These are phyloP conservation scores for Apistogramma diplotaenia DNA, from an alignment of 2,113 vertebrate genomes.

Conservation along the genomic window DNA sequence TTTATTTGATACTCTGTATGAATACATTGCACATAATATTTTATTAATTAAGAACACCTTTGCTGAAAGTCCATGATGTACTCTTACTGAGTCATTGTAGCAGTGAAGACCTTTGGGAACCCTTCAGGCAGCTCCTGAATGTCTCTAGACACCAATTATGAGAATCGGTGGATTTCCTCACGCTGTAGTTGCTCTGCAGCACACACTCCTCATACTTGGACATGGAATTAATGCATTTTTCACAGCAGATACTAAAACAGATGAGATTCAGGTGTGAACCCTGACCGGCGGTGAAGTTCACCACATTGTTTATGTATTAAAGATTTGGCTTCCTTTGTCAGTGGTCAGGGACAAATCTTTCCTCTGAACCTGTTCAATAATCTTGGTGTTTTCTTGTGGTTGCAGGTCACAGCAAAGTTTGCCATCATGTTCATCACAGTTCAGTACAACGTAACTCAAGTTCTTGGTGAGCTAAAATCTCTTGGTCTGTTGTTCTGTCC, in stretches of 20 bases:
- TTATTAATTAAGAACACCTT: background rate
- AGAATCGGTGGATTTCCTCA: background rate
- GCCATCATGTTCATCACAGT: conserved; percentile 84
- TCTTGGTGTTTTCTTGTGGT: conserved; percentile 19
- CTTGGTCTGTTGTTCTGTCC: background rate
- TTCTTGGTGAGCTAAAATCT: conserved; percentile 66
- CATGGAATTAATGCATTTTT: background rate
- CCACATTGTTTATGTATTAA: background rate
- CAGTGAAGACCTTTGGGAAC: background rate
- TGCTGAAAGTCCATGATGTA: background rate
- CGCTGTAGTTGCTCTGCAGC: background rate
- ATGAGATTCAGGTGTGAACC: background rate
- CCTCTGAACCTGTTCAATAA: background rate
- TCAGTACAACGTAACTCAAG: conserved; percentile 85
- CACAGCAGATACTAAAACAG: background rate
- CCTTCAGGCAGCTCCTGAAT: conserved; percentile 12
- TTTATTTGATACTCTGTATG: background rate
- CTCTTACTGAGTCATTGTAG: background rate
- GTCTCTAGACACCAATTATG: conserved; percentile 1
- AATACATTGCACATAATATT: background rate
- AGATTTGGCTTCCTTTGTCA: background rate
- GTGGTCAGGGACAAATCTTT: background rate
- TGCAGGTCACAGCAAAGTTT: conserved; percentile 79
- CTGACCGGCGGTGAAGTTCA: background rate
- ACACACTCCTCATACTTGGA: background rate